Percentiles rank a stretch among this genome's conserved stretches.
phyloP scores from a whole-genome alignment of 2,113 vertebrate species.

The Carassius auratus region DNA sequence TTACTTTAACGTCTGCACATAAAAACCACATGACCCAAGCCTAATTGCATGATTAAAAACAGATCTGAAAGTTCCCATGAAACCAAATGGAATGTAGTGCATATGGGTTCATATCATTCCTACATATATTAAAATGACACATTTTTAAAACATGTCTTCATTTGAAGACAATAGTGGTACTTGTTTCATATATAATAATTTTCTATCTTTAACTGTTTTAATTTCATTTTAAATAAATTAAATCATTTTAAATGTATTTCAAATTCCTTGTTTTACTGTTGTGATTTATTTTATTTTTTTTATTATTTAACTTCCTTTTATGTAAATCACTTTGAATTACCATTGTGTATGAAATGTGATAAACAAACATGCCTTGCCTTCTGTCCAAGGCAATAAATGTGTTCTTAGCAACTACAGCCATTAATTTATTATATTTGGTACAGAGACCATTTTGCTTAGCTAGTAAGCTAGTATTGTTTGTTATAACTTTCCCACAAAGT shows the following conservation, averaged over 20 bases:
- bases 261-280: no score
- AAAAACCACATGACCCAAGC: background rate
- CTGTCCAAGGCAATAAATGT: background rate
- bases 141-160: background rate
- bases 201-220: no score
- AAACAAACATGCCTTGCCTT: background rate
- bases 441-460: no score
- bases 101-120: background rate
- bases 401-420: background rate
- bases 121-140: background rate
- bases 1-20: background rate
- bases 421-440: background rate
- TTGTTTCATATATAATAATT: no score
- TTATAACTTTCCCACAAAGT: background rate
- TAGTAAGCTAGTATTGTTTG: background rate
- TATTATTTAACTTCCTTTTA: no score
- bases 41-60: background rate
- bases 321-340: no score
- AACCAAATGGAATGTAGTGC: background rate
- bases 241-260: no score
- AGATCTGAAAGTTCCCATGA: slow-evolving; percentile 6
- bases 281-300: no score
- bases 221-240: no score
- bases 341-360: no score
- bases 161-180: background rate